Evolutionary conservation across 1,140 invertebrate genomes (phyloP), one percentile per base, ranked within the genome.

Genomic region (Zaprionus kolodkinae): DNA sequence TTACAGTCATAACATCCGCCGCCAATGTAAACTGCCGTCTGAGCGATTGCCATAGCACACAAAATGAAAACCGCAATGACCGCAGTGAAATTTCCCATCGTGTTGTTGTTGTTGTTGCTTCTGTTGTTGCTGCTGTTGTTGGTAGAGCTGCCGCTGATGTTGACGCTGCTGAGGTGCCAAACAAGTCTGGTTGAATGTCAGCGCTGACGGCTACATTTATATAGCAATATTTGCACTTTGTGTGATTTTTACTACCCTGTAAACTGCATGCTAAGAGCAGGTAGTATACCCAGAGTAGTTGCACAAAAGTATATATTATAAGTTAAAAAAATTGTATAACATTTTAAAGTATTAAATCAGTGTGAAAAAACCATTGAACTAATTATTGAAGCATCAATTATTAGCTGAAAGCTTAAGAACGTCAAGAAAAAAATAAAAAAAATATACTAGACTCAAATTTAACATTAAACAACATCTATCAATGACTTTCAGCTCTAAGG

Each of bases 1-100:
- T 87, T 78, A 87, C 84, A 87, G 61, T 87, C 80, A 69, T 87
- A 87, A 65, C 84, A 87, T 33, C 84, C 84, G 52, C 84, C 84
- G 33, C 85, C 84, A 38, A 87, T 87, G 54, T 87, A 87, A 38
- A 87, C 84, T 43, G 84, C 85, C 30, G 84, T 80, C 57, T 87
- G 52, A 6, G 84, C 13, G 25, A 88, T 38, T 12, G 79, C 65
- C 62, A 87, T 48, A 7, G 65, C 55, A 40, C 71, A 43, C n/a
- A 88, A 13, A 27, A 79, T 62, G 50, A 88, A 17, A 75, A 72
- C 45, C 65, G 56, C 80, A 17, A 87, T 57, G 60, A 50, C 55
- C 67, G 54, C 55, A 38, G 74, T 33, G 50, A 75, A 66, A 45
- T 81, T 57, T 48, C 61, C 61, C 84, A 87, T 79, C 17, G 55